Evolutionary conservation across 1,140 invertebrate species (phyloP).

Genomic region (Zophobas atratus): DNA sequence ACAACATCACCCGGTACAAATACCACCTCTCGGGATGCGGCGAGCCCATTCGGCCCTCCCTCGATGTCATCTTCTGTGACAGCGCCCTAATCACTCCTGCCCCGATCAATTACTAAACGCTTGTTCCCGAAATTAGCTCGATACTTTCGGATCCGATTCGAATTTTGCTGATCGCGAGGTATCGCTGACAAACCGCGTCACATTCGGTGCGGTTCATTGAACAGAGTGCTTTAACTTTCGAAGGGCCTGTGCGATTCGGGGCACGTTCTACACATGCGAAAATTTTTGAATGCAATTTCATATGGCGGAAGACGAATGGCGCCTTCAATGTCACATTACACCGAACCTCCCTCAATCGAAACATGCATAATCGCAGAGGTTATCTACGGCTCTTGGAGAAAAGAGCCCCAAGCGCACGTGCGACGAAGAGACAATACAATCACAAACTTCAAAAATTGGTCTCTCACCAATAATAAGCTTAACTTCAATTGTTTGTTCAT

Average conservation of each 20-base stretch:
- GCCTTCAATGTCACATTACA: slow-evolving; percentile 35
- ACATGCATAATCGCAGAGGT: too few species aligned
- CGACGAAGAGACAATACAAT: too few species aligned
- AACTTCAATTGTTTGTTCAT: too few species aligned
- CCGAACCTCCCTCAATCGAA: neutral
- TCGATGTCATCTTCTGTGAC: slow-evolving; percentile 51
- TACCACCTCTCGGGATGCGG: slow-evolving; percentile 52
- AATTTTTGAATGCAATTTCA: slow-evolving; percentile 60
- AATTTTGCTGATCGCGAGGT: slow-evolving; percentile 36
- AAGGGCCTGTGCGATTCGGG: slow-evolving; percentile 52
- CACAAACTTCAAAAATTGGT: too few species aligned
- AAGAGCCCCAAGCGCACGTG: too few species aligned
- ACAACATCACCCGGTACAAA: slow-evolving; percentile 56
- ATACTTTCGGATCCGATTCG: slow-evolving; percentile 7
- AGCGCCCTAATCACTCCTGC: slow-evolving; percentile 48
- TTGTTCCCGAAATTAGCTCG: slow-evolving; percentile 35
- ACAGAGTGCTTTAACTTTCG: slow-evolving; percentile 58
- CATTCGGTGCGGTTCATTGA: slow-evolving; percentile 59
- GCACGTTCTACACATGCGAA: slow-evolving; percentile 57
- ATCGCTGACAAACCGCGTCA: slow-evolving; percentile 56
- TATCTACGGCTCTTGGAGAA: too few species aligned
- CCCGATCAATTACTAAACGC: slow-evolving; percentile 44
- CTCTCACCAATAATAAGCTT: too few species aligned
- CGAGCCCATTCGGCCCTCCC: slow-evolving; percentile 14
- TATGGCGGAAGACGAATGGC: slow-evolving; percentile 51